Base-by-base conservation (phyloP, 1,140 invertebrate genomes). In the Trypoxylus dichotomus region DNA sequence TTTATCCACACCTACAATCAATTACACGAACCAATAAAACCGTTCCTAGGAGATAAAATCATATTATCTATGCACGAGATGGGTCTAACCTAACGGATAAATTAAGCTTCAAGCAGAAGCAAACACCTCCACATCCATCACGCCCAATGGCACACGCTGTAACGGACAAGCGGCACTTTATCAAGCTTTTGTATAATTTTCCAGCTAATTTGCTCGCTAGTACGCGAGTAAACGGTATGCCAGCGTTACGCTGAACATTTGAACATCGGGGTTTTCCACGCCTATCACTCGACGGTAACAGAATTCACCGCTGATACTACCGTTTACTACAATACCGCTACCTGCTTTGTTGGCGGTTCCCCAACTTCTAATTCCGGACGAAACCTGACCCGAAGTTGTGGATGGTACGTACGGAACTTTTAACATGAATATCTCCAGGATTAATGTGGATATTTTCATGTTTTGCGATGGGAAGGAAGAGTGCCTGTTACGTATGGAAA, bases 141-240 rank as follows among this genome's bases (percentile, higher is more conserved):
- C 47, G n/a, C 15, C 19, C 47, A 54, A 19, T 15, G 47, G 47
- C 19, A 15, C 19, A 54, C 47, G 19, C 47, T 54, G 32, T 32
- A 32, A n/a, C 47, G 15, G 19, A 54, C 13, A 54, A 32, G 32
- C 47, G 19, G 13, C 19, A 54, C 71, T 74, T 43, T 58, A 47
- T 60, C 77, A 27, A 21, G 43, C 72, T 74, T 78, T 74, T 74
- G 43, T 74, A 78, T 25, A 74, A 78, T 78, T 74, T 78, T 78
- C 77, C 77, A 74, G 71, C 74, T 78, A 78, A 78, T 78, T 78
- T 78, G 58, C 68, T 74, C 24, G 71, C 41, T 42, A n/a, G n/a
- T 78, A 73, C n/a, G 43, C 43, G 27, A 27, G 43, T 73, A 75
- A 78, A 71, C 47, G 15, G 47, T 54, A 15, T 54, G n/a, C 15